Evolutionary conservation across 2,797 vertebrate genomes (phyloP), one percentile per base, ranked within the genome.

Genomic region (Onychomys arenicola): DNA sequence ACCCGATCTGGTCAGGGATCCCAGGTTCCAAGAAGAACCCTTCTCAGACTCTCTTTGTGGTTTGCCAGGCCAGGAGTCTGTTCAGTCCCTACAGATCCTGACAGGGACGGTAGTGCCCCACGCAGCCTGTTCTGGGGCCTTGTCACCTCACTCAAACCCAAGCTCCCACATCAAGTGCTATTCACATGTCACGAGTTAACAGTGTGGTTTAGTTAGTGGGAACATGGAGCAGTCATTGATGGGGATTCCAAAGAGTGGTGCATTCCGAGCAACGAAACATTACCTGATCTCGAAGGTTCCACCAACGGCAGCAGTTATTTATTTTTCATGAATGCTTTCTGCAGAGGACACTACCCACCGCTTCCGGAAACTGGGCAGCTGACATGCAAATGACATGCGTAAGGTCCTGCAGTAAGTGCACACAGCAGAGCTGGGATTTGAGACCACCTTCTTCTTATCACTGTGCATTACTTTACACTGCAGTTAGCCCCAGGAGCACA

Each of bases 401-500:
- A 63, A 80, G 34, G 12, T 61, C 49, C 25, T 6, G 27, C 9
- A 34, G 29, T 21, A 55, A 63, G 65, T 6, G 19, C 27, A 5
- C 27, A 5, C 4, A 14, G 75, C 32, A 67, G 29, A 92, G 40
- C 0, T 1, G 9, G 83, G 23, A 49, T 80, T 34, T 49, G 93
- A 76, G 63, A 19, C 40, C 16, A 32, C 61, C 59, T 83, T 32
- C 57, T 71, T 25, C 19, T 46, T 21, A 34, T 55, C 43, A 2
- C 25, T 10, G 0, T 0, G 2, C 5, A 19, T 43, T 37, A 4
- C 16, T 37, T 84, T 37, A 17, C 55, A 37, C 17, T 8, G 40
- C 9, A 14, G 7, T 71, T 9, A 40, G 59, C 40, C 49, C 49
- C 37, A 37, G 93, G 78, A 61, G 32, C 0, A 2, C 23, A 7